phyloP scores from a whole-genome alignment of 2,113 vertebrate species.

The Sporophila hypoxantha region DNA sequence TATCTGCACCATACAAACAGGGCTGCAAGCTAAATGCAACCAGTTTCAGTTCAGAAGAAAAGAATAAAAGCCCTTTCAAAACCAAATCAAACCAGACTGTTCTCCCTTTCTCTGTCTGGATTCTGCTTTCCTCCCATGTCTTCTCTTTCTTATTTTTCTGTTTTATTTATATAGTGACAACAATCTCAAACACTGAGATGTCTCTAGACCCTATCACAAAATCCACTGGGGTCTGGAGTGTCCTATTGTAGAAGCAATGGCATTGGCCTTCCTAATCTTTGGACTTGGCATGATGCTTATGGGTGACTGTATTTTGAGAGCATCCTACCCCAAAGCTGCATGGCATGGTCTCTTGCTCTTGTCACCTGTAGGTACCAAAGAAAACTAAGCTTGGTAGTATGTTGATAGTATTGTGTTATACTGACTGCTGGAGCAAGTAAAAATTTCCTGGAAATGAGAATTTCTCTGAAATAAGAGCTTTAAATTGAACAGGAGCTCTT shows the following conservation, averaged over 20 bases:
- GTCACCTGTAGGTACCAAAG: not conserved
- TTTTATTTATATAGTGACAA: not conserved
- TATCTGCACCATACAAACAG: slow-evolving; percentile 2
- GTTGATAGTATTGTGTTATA: not conserved
- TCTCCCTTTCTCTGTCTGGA: not conserved
- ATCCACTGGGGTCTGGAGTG: not conserved
- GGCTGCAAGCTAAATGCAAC: slow-evolving; percentile 20
- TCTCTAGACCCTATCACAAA: not conserved
- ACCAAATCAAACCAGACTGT: not conserved
- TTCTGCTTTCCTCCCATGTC: not conserved
- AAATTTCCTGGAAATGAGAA: not conserved
- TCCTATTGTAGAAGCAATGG: rapidly evolving
- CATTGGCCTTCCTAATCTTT: not conserved
- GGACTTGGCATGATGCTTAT: not conserved
- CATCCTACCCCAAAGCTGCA: not conserved
- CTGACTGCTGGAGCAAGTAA: not conserved
- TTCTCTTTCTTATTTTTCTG: not conserved
- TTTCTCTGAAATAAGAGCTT: not conserved
- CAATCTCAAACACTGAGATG: not conserved
- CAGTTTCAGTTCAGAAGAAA: not conserved
- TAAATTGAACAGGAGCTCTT: not conserved
- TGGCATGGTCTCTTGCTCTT: not conserved
- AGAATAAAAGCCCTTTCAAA: not conserved
- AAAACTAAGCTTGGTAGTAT: not conserved
- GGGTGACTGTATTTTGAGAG: rapidly evolving